Evolutionary conservation across 2,797 vertebrate genomes (phyloP), one percentile per base, ranked within the genome.

Genomic region (Clarias platycephalus): DNA sequence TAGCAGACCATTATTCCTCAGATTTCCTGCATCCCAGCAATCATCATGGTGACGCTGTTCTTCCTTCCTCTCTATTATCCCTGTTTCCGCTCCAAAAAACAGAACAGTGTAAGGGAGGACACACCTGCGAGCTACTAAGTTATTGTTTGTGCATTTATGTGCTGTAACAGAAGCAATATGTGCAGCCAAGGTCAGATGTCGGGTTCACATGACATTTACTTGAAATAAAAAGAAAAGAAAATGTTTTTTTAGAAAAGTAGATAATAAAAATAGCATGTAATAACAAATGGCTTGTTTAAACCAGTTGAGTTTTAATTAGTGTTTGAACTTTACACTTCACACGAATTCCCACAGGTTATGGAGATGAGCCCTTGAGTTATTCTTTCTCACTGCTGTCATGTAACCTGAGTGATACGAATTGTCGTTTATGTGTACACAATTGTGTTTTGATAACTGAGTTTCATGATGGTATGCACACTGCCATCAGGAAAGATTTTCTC

Each of bases 401-500:
- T 80, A 86, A 63, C 88, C 71, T 34, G 81, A 55, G 1, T 57
- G 67, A 55, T 74, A 89, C 81, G 88, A 90, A 84, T 60, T 81
- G 84, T 66, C 83, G 63, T 63, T 53, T 87, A 89, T 94, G 90
- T 92, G 91, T 85, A 82, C 85, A 81, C 83, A 75, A 44, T 87
- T 84, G 67, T 95, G 94, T 94, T 95, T 94, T 93, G 94, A 90
- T 90, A 95, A 95, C 93, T 94, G 71, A 13, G 16, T 16, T 83
- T 72, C 80, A 87, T 90, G 85, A 58, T 13, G 85, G 87, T 58
- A 40, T 44, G 28, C 63, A 68, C 31, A 71, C 60, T 34, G 24
- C 10, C 12, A 26, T 15, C 57, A 77, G 2, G 2, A 58, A 20
- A 22, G 5, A 44, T 40, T 77, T 44, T 82, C 26, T 78, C 57